phyloP scores from a whole-genome alignment of 2,113 vertebrate species.

The Sminthopsis crassicaudata region DNA sequence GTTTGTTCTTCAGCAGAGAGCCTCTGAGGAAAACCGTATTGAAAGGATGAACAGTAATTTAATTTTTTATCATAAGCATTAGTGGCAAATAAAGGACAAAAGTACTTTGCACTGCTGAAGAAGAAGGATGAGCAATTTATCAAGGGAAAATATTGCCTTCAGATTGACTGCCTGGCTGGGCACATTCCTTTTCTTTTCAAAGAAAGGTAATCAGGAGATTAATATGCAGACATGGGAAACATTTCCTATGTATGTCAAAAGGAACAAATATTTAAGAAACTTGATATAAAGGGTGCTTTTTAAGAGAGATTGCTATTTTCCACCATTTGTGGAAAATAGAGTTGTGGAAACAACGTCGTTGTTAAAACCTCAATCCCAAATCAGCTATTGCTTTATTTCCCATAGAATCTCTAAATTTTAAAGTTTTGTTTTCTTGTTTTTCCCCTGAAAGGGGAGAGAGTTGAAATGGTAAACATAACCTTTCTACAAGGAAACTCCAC shows the following conservation, averaged over 20 bases:
- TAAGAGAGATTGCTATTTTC: conserved; percentile 59
- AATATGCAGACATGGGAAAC: conserved; percentile 80
- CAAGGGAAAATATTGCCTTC: conserved; percentile 81
- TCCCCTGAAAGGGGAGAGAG: conserved; percentile 4
- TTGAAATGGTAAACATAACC: neutral
- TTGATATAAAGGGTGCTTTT: conserved; percentile 59
- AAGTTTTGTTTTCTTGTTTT: conserved; percentile 31
- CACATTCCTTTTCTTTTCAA: conserved; percentile 80
- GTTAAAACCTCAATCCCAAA: conserved; percentile 68
- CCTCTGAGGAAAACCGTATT: conserved; percentile 86
- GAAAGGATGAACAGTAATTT: conserved; percentile 88
- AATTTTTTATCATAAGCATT: conserved; percentile 90
- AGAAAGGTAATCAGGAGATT: conserved; percentile 83
- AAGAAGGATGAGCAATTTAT: conserved; percentile 83
- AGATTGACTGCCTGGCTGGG: conserved; percentile 74
- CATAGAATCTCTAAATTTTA: conserved; percentile 33
- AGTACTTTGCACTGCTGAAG: conserved; percentile 82
- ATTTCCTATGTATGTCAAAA: conserved; percentile 74
- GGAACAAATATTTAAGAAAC: conserved; percentile 75
- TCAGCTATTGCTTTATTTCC: conserved; percentile 34
- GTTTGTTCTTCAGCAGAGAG: conserved; percentile 86
- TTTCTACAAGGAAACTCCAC: neutral
- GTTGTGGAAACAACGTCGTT: conserved; percentile 47
- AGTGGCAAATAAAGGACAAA: conserved; percentile 87
- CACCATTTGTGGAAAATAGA: conserved; percentile 56